A percentile compares a stretch with the other conserved stretches of the same genome.
Evolutionary conservation across 2,888 invertebrate genomes (phyloP).

Genomic region (Melanostoma mellinum): DNA sequence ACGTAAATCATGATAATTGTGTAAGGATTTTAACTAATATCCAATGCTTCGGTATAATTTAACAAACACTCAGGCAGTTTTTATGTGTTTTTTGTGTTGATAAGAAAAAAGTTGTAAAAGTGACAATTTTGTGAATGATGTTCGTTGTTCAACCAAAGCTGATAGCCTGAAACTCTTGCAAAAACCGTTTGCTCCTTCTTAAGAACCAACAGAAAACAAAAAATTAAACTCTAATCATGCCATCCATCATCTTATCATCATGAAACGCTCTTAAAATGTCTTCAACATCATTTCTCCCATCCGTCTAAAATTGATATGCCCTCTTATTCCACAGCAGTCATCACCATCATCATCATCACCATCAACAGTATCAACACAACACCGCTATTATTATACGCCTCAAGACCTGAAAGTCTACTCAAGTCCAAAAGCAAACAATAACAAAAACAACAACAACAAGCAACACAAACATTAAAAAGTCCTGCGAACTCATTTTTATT

Average conservation of each 20-base stretch:
- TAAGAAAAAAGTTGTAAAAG: too few species aligned
- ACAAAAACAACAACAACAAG: conserved; percentile 6
- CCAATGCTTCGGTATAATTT: too few species aligned
- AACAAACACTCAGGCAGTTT: too few species aligned
- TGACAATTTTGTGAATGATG: too few species aligned
- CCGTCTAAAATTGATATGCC: conserved; percentile 51
- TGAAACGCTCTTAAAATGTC: conserved; percentile 56
- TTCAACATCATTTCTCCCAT: conserved; percentile 50
- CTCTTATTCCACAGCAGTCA: conserved; percentile 51
- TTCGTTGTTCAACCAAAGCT: too few species aligned
- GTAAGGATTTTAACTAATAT: too few species aligned
- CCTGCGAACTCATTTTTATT: conserved; percentile 59
- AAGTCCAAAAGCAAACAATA: conserved; percentile 11
- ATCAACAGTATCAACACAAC: conserved; percentile 47
- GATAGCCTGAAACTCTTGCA: not conserved
- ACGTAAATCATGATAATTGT: too few species aligned
- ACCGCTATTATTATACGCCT: conserved; percentile 33
- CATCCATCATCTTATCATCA: conserved; percentile 65
- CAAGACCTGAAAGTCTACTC: conserved; percentile 34
- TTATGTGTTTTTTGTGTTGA: too few species aligned
- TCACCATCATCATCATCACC: conserved; percentile 52
- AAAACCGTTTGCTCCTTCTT: conserved; percentile 17
- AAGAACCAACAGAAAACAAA: not conserved
- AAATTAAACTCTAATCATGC: conserved; percentile 32
- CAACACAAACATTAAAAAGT: conserved; percentile 24